Percentiles rank a stretch among this genome's conserved stretches.
Evolutionary conservation across 2,113 vertebrate species (phyloP).

Genomic region (Pangasianodon hypophthalmus): DNA sequence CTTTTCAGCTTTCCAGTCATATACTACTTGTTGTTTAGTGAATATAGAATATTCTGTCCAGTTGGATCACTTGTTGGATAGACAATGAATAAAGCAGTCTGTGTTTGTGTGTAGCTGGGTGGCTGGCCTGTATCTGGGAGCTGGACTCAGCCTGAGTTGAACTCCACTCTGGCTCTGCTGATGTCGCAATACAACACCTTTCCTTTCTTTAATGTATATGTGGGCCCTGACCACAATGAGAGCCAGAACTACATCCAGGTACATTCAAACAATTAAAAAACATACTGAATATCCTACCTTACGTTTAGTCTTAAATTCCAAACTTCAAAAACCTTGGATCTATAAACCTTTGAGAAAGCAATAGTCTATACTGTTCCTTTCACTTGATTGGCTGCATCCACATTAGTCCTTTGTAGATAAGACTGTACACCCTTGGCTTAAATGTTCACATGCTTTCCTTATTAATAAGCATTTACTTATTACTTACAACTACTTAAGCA

Average conservation of each 20-base stretch:
- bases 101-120: constrained; percentile 74
- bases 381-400: neutral
- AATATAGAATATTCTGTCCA: neutral
- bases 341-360: neutral
- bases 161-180: constrained; percentile 80
- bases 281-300: neutral
- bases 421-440: no score
- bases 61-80: neutral
- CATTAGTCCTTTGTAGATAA: neutral
- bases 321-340: neutral
- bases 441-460: neutral
- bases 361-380: neutral
- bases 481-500: neutral
- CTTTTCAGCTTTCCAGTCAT: neutral
- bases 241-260: constrained; percentile 78
- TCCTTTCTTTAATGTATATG: constrained; percentile 85
- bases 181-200: constrained; percentile 87
- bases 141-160: constrained; percentile 79
- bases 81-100: neutral
- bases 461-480: neutral
- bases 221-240: constrained; percentile 73
- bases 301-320: neutral
- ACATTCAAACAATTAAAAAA: neutral
- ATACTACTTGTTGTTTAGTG: neutral
- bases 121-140: constrained; percentile 79